Conservation (phyloP, 1,140 invertebrate species). For the Pteromalus puparum region DNA sequence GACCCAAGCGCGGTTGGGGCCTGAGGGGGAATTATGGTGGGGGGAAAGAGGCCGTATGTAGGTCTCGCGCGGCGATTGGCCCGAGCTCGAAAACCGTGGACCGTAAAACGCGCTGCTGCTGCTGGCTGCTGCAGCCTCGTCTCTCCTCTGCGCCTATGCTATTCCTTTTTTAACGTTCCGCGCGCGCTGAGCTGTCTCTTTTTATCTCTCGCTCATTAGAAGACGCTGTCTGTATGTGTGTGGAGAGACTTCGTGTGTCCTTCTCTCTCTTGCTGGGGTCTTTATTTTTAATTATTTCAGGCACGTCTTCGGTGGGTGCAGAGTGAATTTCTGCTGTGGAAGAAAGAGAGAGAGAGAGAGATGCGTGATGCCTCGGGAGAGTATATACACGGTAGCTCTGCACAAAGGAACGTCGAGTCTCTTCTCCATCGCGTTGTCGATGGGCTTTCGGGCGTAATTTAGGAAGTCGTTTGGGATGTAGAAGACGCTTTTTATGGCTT, state of each 20-base stretch:
- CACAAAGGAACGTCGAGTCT: neutral
- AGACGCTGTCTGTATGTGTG: neutral
- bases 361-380: neutral
- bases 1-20: neutral
- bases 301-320: neutral
- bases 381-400: neutral
- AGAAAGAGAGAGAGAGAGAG: neutral
- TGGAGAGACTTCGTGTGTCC: neutral
- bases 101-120: constrained; percentile 32
- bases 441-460: neutral
- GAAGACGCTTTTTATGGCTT: neutral
- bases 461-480: constrained; percentile 3
- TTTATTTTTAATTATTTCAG: constrained; percentile 39
- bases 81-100: constrained; percentile 40
- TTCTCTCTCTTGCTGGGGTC: constrained; percentile 1
- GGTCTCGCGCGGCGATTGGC: constrained; percentile 44
- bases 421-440: neutral
- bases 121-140: constrained; percentile 6
- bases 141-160: neutral
- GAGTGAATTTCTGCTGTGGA: neutral
- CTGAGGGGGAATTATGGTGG: neutral
- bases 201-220: constrained; percentile 13
- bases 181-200: neutral
- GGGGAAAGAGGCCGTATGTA: constrained; percentile 42
- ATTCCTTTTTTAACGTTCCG: neutral